Evolutionary conservation across 2,888 invertebrate species (phyloP), one percentile per base, ranked within the genome.

Genomic region (Lithophane ornitopus): DNA sequence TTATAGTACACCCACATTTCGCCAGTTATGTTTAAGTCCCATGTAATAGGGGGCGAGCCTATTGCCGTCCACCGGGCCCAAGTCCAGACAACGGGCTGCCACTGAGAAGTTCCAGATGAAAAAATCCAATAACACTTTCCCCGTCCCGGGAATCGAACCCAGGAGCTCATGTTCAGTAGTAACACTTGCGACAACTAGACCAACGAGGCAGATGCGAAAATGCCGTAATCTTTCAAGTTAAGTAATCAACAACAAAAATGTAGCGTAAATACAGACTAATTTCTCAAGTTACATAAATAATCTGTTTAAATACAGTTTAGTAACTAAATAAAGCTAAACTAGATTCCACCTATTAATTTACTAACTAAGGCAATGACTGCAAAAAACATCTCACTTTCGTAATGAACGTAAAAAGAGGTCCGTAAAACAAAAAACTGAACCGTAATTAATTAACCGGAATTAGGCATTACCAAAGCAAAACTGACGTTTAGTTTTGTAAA

Each of bases 381-480:
- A 68, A 84, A 81, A 80, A 84, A 69, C 41, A 72, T 65, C 34
- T 56, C 14, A 84, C 74, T 73, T 68, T 79, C 46, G 67, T 71
- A 80, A 83, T 83, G 67, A 71, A 58, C 52, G n/a, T 41, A 81
- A 81, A 84, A 80, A 81, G 44, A 44, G 62, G 59, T 63, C 16
- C 28, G 14, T 14, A 16, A 28, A 9, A 41, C 22, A 80, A 81
- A 84, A 80, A 80, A 67, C 28, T 22, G n/a, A 62, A 84, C 26
- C 68, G n/a, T 80, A 69, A 81, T 83, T 81, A 81, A 81, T 84
- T 58, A 22, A 59, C 54, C 61, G 54, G 49, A 62, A 66, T 82
- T 46, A 59, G 52, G 41, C 65, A 70, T 71, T 81, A 56, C 41
- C 28, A 34, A 66, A 75, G 76, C 67, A 83, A 79, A 83, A 82